phyloP scores from a whole-genome alignment of 2,888 invertebrate species.

The Baronia brevicornis region DNA sequence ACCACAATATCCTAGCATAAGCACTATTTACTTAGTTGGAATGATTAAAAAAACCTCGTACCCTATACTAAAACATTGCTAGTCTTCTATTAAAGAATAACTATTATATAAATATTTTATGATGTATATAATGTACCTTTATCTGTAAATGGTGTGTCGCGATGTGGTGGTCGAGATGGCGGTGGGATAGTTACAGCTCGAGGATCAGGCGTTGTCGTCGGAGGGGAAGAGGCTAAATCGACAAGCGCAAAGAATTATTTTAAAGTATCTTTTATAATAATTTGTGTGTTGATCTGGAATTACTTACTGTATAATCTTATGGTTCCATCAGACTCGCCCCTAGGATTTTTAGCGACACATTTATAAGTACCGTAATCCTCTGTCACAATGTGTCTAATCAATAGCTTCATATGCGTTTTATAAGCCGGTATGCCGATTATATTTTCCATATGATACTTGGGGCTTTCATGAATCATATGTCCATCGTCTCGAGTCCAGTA shows the following conservation, averaged over 20 bases:
- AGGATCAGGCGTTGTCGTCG: conserved; percentile 86
- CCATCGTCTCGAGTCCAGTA: conserved; percentile 93
- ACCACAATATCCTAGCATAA: too few species aligned
- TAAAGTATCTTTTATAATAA: not conserved
- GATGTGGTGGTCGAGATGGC: conserved; percentile 58
- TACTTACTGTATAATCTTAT: conserved; percentile 92
- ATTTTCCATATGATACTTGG: conserved; percentile 87
- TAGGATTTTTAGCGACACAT: conserved; percentile 91
- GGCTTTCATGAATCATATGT: conserved; percentile 90
- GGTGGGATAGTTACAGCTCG: conserved; percentile 74
- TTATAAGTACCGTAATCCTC: conserved; percentile 92
- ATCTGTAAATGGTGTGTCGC: conserved; percentile 59
- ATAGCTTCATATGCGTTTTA: conserved; percentile 91
- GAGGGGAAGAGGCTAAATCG: conserved; percentile 82
- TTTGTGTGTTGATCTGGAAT: not conserved
- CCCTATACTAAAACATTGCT: not conserved
- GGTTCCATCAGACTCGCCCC: conserved; percentile 92
- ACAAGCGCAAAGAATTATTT: conserved; percentile 7
- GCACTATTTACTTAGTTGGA: too few species aligned
- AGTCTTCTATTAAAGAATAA: too few species aligned
- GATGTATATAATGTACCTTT: conserved; percentile 47
- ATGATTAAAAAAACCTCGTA: too few species aligned
- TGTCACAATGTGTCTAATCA: conserved; percentile 84
- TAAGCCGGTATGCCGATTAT: conserved; percentile 82
- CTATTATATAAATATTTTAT: not conserved